phyloP scores from a whole-genome alignment of 2,888 invertebrate genomes.

The Caenorhabditis wallacei region DNA sequence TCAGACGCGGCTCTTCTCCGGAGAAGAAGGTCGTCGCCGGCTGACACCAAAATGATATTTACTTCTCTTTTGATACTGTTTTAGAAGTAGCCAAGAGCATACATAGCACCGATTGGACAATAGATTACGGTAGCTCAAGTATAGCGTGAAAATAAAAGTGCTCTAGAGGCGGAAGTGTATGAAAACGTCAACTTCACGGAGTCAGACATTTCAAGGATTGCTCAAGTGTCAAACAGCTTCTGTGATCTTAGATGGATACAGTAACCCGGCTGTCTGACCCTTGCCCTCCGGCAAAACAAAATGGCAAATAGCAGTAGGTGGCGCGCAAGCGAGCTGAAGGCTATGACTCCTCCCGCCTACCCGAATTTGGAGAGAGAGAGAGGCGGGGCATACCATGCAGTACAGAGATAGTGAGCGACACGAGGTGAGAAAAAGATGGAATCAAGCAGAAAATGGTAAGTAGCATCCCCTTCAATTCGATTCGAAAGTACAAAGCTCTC shows the following conservation, averaged over 20 bases:
- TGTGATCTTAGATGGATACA: slow-evolving; percentile 29
- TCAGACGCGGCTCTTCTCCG: slow-evolving; percentile 57
- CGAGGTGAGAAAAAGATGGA: slow-evolving; percentile 41
- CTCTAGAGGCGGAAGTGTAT: slow-evolving; percentile 57
- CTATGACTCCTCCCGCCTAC: slow-evolving; percentile 63
- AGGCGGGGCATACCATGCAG: slow-evolving; percentile 61
- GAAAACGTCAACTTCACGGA: slow-evolving; percentile 25
- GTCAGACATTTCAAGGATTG: slow-evolving; percentile 8
- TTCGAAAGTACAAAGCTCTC: slow-evolving; percentile 31
- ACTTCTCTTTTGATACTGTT: slow-evolving; percentile 44
- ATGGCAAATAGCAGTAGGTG: slow-evolving; percentile 57
- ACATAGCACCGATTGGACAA: slow-evolving; percentile 61
- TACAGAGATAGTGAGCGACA: slow-evolving; percentile 50
- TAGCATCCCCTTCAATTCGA: slow-evolving; percentile 17
- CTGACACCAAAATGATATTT: slow-evolving; percentile 62
- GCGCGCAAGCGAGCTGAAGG: slow-evolving; percentile 60
- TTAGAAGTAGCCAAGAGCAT: slow-evolving; percentile 59
- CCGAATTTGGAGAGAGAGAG: slow-evolving; percentile 47
- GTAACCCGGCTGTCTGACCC: slow-evolving; percentile 55
- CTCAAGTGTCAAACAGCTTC: slow-evolving; percentile 27
- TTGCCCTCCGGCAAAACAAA: slow-evolving; percentile 46
- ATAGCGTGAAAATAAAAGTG: slow-evolving; percentile 45
- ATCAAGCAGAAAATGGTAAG: slow-evolving; percentile 49
- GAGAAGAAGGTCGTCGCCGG: slow-evolving; percentile 63
- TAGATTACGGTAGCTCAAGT: slow-evolving; percentile 63